phyloP scores from a whole-genome alignment of 2,888 invertebrate genomes.

The Crematogaster levior region DNA sequence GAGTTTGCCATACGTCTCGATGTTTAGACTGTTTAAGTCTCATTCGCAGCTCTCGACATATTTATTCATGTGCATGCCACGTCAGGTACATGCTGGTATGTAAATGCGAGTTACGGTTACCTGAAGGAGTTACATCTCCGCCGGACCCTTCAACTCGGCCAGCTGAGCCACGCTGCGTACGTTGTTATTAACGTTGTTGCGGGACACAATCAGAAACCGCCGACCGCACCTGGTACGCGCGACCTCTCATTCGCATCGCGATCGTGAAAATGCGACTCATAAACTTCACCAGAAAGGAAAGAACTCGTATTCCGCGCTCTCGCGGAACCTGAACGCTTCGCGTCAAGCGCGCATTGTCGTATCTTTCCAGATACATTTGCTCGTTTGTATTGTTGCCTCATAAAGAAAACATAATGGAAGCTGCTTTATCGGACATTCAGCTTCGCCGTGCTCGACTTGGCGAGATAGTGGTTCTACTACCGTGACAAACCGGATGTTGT shows the following conservation, averaged over 20 bases:
- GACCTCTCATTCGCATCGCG: conserved; percentile 6
- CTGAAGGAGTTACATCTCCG: conserved; percentile 46
- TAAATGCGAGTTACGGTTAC: conserved; percentile 77
- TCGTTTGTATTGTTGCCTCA: conserved; percentile 22
- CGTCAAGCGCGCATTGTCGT: neutral
- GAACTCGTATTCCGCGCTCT: neutral
- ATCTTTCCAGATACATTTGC: conserved; percentile 11
- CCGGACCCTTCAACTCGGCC: conserved; percentile 51
- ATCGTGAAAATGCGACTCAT: conserved; percentile 4
- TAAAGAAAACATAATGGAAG: conserved; percentile 16
- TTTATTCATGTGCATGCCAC: conserved; percentile 73
- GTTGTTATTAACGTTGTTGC: conserved; percentile 69
- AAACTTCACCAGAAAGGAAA: conserved; percentile 14
- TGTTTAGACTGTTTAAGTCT: conserved; percentile 78
- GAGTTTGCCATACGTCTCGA: conserved; percentile 57
- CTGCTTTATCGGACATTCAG: conserved; percentile 31
- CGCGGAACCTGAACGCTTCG: neutral
- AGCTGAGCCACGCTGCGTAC: conserved; percentile 70
- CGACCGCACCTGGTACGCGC: conserved; percentile 39
- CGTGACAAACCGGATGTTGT: conserved; percentile 50
- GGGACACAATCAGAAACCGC: conserved; percentile 65
- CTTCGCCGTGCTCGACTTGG: neutral
- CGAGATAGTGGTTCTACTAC: conserved; percentile 14
- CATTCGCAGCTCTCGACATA: conserved; percentile 67
- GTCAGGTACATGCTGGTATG: conserved; percentile 69